phyloP scores from a whole-genome alignment of 2,113 vertebrate genomes.

The Archilochus colubris region DNA sequence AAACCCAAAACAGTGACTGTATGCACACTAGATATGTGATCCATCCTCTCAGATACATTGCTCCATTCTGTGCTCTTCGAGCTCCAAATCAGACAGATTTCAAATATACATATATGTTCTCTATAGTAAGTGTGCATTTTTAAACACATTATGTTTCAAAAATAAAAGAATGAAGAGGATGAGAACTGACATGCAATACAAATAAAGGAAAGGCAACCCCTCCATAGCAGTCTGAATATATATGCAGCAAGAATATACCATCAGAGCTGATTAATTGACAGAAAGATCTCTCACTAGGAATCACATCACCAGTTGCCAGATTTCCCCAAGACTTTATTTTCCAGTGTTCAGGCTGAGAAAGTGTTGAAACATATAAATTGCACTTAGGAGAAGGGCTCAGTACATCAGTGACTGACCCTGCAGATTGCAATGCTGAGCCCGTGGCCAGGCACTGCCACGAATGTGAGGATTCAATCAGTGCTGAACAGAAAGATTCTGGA shows the following conservation, averaged over 20 bases:
- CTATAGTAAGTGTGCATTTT: not conserved
- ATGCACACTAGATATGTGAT: not conserved
- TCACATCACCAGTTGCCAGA: not conserved
- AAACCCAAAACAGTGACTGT: too few species aligned
- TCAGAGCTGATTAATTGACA: not conserved
- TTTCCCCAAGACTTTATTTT: not conserved
- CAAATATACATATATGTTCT: not conserved
- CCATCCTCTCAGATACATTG: not conserved
- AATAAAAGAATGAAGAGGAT: not conserved
- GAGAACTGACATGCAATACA: not conserved
- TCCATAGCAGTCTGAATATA: not conserved
- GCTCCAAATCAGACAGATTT: not conserved
- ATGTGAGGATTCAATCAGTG: conserved; percentile 24
- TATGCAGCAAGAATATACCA: not conserved
- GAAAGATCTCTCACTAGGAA: not conserved
- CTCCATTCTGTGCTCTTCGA: not conserved
- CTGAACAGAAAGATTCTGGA: conserved; percentile 8
- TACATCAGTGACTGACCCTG: not conserved
- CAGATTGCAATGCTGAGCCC: not conserved
- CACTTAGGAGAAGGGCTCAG: not conserved
- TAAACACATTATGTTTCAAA: not conserved
- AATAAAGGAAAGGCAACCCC: not conserved
- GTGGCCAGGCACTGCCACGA: not conserved
- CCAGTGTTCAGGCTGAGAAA: not conserved
- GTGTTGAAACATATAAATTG: not conserved